Base-by-base conservation (phyloP, 2,113 vertebrate genomes). In the Tenrec ecaudatus region DNA sequence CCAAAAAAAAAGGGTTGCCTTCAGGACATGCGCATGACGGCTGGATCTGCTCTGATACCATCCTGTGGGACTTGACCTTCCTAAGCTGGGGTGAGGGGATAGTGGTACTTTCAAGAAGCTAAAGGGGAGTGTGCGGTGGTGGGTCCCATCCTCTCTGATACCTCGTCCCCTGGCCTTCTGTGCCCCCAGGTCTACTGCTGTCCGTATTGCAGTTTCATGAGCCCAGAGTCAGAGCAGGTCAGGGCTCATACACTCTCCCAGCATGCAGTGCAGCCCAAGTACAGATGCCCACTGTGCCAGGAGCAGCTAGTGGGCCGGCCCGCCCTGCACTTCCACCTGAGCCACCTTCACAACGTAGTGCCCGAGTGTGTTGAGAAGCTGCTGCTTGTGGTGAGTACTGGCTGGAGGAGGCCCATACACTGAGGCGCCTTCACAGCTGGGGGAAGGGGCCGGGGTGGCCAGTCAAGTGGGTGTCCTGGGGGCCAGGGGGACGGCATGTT, bases 301-400 rank as follows among this genome's bases (percentile, higher is more conserved):
- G 97, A 98, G 43, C 97, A 97, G 94, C 92, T 98, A 90, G 90
- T 96, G 78, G 98, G 97, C 76, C 96, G 94, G 17, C 82, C 93
- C 19, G 96, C 96, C 82, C 96, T 98, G 78, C 96, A 96, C 47
- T 95, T 96, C 86, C 98, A 98, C 83, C 97, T 98, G 33, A 97
- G 97, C 90, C 98, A 97, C 86, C 92, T 97, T 15, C 98, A 98
- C 94, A 98, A 97, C 0, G 98, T 98, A 81, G 98, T 97, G 27
- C 97, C 98, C 0, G 98, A 98, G 75, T 98, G 98, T 11, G 97
- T 98, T 36, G 98, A 98, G 76, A 97, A 97, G 82, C 95, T 98
- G 78, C 92, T 98, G 62, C 97, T 97, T 1, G 98, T 98, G 97
- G 98, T 98, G 93, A 97, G 98, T 96, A 17, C 1, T 20, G 25